phyloP scores from a whole-genome alignment of 2,797 vertebrate genomes.

The Chiropotes sagulatus region DNA sequence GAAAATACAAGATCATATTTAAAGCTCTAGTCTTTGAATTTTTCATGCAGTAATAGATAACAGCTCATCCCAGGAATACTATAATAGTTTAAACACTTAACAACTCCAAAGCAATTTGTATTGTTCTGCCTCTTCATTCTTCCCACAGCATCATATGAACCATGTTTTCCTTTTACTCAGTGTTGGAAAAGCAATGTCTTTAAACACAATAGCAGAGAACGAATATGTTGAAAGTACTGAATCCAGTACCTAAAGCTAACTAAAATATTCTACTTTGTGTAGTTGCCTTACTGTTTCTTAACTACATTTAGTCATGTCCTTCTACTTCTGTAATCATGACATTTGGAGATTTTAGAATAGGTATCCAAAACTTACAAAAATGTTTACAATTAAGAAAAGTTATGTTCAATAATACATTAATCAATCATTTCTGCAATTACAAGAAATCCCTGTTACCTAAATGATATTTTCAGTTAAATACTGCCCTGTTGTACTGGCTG shows the following conservation, averaged over 20 bases:
- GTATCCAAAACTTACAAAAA: not conserved
- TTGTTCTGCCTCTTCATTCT: not conserved
- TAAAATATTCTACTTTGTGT: not conserved
- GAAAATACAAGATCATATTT: not conserved
- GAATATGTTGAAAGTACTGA: not conserved
- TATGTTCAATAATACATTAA: not conserved
- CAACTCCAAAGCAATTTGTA: not conserved
- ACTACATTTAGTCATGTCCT: not conserved
- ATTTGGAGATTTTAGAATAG: not conserved
- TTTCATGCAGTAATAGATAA: not conserved
- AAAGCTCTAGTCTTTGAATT: not conserved
- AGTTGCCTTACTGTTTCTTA: not conserved
- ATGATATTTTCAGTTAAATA: not conserved
- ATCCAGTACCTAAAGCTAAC: not conserved
- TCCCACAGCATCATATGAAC: not conserved
- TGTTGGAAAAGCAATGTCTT: not conserved
- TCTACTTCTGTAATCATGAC: not conserved
- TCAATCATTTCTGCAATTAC: not conserved
- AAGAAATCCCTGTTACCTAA: not conserved
- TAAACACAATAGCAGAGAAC: not conserved
- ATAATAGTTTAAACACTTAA: not conserved
- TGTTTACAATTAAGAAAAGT: not conserved
- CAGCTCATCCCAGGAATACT: not conserved
- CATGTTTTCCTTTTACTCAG: not conserved
- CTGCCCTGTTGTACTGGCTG: not conserved